These are phyloP conservation scores for Aplocera efformata DNA, from an alignment of 2,888 invertebrate genomes.

Conservation along the genomic window DNA sequence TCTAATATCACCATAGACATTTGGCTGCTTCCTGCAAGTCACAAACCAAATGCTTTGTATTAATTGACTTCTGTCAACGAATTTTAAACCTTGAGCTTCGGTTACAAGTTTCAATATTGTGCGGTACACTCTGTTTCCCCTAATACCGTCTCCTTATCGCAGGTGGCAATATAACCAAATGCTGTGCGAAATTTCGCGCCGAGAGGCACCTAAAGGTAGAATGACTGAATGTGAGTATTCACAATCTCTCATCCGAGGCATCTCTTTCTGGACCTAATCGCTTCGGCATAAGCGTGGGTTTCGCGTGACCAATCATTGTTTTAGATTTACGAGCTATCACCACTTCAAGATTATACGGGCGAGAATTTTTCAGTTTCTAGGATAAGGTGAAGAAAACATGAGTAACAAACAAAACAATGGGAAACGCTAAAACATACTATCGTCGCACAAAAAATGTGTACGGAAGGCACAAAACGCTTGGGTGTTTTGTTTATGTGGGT, in stretches of 20 bases:
- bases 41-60: constrained; percentile 48
- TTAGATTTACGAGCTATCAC: constrained; percentile 4
- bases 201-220: constrained; percentile 28
- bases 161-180: constrained; percentile 54
- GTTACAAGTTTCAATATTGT: constrained; percentile 33
- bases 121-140: constrained; percentile 23
- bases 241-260: background rate
- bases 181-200: constrained; percentile 51
- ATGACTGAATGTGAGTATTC: constrained; percentile 19
- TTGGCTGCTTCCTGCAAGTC: constrained; percentile 45
- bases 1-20: constrained; percentile 38
- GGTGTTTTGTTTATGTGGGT: constrained; percentile 30
- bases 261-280: constrained; percentile 4
- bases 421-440: constrained; percentile 24
- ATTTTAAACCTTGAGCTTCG: constrained; percentile 25
- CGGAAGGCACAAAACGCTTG: constrained; percentile 23
- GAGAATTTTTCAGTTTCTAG: constrained; percentile 35
- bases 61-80: constrained; percentile 30
- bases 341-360: constrained; percentile 34
- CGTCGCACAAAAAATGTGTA: constrained; percentile 27
- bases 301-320: background rate
- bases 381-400: constrained; percentile 27
- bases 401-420: constrained; percentile 27
- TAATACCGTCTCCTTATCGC: constrained; percentile 53
- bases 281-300: constrained; percentile 3